Evolutionary conservation across 1,140 invertebrate genomes (phyloP), one percentile per base, ranked within the genome.

Genomic region (Aphis gossypii): DNA sequence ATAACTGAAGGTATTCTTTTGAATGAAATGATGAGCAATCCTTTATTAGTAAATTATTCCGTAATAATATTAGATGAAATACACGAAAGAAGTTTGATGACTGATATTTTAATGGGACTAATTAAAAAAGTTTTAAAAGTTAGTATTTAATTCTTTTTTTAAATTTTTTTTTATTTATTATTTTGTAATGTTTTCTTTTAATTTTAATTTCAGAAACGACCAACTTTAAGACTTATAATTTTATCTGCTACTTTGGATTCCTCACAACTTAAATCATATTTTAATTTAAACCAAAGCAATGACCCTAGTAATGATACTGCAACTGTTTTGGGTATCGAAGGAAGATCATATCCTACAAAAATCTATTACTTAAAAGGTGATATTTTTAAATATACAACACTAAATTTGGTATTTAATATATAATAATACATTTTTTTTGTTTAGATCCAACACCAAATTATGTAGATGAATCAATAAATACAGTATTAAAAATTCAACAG

Each of bases 201-300:
- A 68, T 20, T 23, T 44, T 94, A 94, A 23, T 95, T 96, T 46
- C 95, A 98, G 96, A 99, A 98, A 96, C 96, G 98, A 30, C 97
- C 96, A 94, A 97, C 97, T 94, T 95, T 99, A 20, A 97, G 97
- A 94, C 94, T 99, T 0, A 97, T 99, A 44, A 96, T 99, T 25
- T 98, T 98, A 0, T 99, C 99, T 1, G 99, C 99, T 0, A 99
- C 99, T 1, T 97, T 99, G 93, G 98, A 99, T 95, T 98, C 98
- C 0, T 97, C 98, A 95, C 96, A 97, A 94, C 95, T 99, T 25
- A 96, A 96, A 94, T 96, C 98, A 94, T 99, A 98, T 96, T 99
- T 99, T 95, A 98, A 99, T 95, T 95, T 97, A 21, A 97, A 97
- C 94, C 95, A 96, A 46, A 95, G 95, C 3, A 96, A 95, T 88